Conservation (phyloP, 2,888 invertebrate genomes). For the Miltochrista miniata region DNA sequence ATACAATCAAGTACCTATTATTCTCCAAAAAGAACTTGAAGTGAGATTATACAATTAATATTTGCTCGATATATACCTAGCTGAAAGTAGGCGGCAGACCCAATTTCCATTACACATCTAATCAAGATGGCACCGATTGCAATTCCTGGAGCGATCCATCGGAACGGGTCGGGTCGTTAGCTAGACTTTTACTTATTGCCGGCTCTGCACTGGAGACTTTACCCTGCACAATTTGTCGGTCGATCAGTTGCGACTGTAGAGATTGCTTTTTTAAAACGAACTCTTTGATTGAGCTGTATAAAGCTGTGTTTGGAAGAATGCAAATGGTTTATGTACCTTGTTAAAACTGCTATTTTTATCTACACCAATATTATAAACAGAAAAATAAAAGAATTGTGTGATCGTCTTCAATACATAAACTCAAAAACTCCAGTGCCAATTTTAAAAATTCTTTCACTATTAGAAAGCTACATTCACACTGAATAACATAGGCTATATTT, state of each 20-base stretch:
- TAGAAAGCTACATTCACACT: too few species aligned
- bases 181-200: constrained; percentile 41
- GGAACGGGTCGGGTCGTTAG: constrained; percentile 30
- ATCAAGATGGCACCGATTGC: constrained; percentile 39
- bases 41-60: too few species aligned
- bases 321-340: not conserved
- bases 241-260: constrained; percentile 23
- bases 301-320: constrained; percentile 1
- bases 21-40: too few species aligned
- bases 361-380: too few species aligned
- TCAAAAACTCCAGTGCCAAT: too few species aligned
- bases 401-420: too few species aligned
- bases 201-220: constrained; percentile 13
- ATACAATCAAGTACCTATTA: too few species aligned
- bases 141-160: constrained; percentile 32
- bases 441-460: too few species aligned
- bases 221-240: constrained; percentile 35
- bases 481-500: too few species aligned
- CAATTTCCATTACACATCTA: constrained; percentile 37
- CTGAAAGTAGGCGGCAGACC: not conserved
- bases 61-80: not conserved
- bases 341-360: too few species aligned
- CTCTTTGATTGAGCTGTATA: constrained; percentile 5
- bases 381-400: too few species aligned
- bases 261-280: constrained; percentile 34